These are phyloP conservation scores for Aselliscus stoliczkanus DNA, from an alignment of 2,797 vertebrate genomes.

Conservation along the genomic window DNA sequence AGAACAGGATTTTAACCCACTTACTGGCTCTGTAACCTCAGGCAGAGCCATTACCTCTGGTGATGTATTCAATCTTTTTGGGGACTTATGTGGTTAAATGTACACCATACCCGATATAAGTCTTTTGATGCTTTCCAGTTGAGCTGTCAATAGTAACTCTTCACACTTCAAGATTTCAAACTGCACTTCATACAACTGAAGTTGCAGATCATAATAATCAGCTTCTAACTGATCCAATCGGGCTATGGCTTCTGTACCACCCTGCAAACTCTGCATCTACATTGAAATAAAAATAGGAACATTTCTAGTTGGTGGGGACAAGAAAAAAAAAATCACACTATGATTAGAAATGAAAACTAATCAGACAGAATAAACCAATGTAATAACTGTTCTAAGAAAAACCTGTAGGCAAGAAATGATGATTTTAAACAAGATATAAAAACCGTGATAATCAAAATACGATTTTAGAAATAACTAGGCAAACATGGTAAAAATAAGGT, in stretches of 20 bases:
- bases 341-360: background rate
- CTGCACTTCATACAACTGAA: slow-evolving; percentile 97
- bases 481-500: background rate
- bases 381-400: background rate
- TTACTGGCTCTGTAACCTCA: background rate
- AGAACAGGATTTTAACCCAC: background rate
- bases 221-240: slow-evolving; percentile 94
- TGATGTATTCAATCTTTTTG: background rate
- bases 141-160: slow-evolving; percentile 93
- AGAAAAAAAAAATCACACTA: background rate
- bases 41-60: background rate
- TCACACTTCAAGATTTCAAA: slow-evolving; percentile 96
- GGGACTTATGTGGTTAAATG: background rate
- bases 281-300: slow-evolving; percentile 18
- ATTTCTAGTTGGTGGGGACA: background rate
- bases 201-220: slow-evolving; percentile 95
- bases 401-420: background rate
- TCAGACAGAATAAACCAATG: background rate
- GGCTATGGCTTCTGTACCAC: slow-evolving; percentile 91
- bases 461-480: background rate
- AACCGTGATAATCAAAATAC: background rate
- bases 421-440: background rate
- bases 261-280: slow-evolving; percentile 95
- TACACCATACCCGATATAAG: slow-evolving; percentile 89
- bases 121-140: slow-evolving; percentile 94